A percentile compares a stretch with the other conserved stretches of the same genome.
Conservation (phyloP, 2,797 vertebrate genomes). For the Anguilla marmorata region DNA sequence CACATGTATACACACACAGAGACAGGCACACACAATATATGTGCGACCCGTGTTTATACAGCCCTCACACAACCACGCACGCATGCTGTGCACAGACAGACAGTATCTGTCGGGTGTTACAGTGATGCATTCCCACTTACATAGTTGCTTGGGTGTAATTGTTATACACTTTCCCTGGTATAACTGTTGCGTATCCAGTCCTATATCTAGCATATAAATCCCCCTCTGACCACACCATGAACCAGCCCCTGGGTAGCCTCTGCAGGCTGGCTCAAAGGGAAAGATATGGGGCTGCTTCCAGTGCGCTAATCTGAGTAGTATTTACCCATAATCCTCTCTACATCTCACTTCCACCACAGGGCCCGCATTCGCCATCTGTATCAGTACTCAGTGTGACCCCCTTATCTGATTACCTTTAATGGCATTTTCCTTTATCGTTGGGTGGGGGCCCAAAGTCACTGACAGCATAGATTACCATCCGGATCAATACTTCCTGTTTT, state of each 20-base stretch:
- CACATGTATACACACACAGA: not conserved
- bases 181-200: not conserved
- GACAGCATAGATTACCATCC: not conserved
- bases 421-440: not conserved
- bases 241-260: not conserved
- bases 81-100: not conserved
- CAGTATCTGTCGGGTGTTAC: not conserved
- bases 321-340: constrained; percentile 33
- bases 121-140: not conserved
- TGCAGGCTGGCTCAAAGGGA: not conserved
- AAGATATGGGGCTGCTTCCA: not conserved
- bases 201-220: not conserved
- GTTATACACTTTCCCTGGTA: not conserved
- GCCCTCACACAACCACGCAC: not conserved
- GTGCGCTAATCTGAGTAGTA: not conserved
- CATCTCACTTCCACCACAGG: not conserved
- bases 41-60: not conserved
- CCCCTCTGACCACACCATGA: not conserved
- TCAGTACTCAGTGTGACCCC: not conserved
- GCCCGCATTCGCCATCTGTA: not conserved
- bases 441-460: not conserved
- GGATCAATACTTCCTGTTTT: constrained; percentile 9
- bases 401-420: constrained; percentile 7
- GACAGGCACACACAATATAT: not conserved
- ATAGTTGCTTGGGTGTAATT: not conserved